Evolutionary conservation across 2,113 vertebrate genomes (phyloP).

Genomic region (Leptocoma aspasia): DNA sequence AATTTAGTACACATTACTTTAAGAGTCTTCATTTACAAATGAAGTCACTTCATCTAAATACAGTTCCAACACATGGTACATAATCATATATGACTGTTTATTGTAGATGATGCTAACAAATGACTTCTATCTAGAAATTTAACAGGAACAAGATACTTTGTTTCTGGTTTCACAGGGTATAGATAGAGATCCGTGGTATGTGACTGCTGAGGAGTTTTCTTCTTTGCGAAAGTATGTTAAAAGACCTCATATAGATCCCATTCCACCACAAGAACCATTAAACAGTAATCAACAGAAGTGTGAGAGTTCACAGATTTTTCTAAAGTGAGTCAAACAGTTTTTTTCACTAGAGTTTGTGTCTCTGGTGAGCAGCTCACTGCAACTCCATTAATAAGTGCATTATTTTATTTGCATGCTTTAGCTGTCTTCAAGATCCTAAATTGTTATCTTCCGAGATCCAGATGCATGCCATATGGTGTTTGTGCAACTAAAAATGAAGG

Average conservation of each 20-base stretch:
- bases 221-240: slow-evolving; percentile 46
- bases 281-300: slow-evolving; percentile 18
- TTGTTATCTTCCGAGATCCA: slow-evolving; percentile 67
- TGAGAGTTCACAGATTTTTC: slow-evolving; percentile 54
- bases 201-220: slow-evolving; percentile 52
- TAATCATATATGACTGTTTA: slow-evolving; percentile 39
- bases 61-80: slow-evolving; percentile 61
- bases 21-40: slow-evolving; percentile 61
- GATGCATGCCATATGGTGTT: slow-evolving; percentile 65
- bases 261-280: slow-evolving; percentile 29
- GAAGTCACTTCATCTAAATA: slow-evolving; percentile 55
- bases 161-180: slow-evolving; percentile 35
- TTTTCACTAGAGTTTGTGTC: slow-evolving; percentile 60
- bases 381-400: slow-evolving; percentile 58
- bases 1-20: slow-evolving; percentile 49
- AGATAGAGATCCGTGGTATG: slow-evolving; percentile 18
- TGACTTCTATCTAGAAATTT: slow-evolving; percentile 44
- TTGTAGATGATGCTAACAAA: slow-evolving; percentile 37
- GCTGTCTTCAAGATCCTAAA: slow-evolving; percentile 69
- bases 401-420: slow-evolving; percentile 66
- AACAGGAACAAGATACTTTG: slow-evolving; percentile 26
- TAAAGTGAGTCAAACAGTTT: slow-evolving; percentile 58
- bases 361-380: slow-evolving; percentile 60
- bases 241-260: slow-evolving; percentile 43
- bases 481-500: slow-evolving; percentile 72